Percentiles rank a stretch among this genome's conserved stretches.
These are phyloP conservation scores for Apis florea DNA, from an alignment of 1,140 invertebrate species.

Conservation along the genomic window DNA sequence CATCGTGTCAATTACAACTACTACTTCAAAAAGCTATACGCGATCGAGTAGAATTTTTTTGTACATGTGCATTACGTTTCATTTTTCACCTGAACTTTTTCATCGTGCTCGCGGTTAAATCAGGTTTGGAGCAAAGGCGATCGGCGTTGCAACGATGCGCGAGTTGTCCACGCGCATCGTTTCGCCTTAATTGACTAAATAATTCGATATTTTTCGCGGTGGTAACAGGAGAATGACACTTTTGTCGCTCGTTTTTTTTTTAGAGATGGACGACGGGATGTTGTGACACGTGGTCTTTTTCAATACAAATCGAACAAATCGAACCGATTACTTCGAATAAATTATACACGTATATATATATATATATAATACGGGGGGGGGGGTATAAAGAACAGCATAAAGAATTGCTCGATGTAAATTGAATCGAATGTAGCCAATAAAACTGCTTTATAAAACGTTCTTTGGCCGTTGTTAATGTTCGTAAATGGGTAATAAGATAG, in stretches of 20 bases:
- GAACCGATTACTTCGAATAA: neutral
- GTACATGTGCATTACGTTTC: slow-evolving; percentile 18
- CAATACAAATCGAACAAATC: neutral
- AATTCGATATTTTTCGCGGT: slow-evolving; percentile 38
- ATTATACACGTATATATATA: neutral
- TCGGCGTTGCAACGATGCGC: slow-evolving; percentile 27
- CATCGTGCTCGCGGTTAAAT: slow-evolving; percentile 16
- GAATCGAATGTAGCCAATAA: slow-evolving; percentile 20
- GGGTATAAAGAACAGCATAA: neutral
- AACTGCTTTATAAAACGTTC: slow-evolving; percentile 21
- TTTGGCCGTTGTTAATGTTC: slow-evolving; percentile 9
- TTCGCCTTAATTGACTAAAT: slow-evolving; percentile 41
- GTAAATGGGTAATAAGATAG: slow-evolving; percentile 42
- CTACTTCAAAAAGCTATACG: slow-evolving; percentile 29
- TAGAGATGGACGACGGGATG: neutral
- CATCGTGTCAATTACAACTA: neutral
- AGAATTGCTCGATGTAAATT: slow-evolving; percentile 21
- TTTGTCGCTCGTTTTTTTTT: neutral
- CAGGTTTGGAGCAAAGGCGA: slow-evolving; percentile 28
- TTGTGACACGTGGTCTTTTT: too few relatives aligned
- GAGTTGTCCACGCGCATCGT: neutral
- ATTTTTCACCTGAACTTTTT: slow-evolving; percentile 22
- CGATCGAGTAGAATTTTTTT: slow-evolving; percentile 22
- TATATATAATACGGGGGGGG: neutral
- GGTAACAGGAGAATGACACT: neutral